A percentile compares a stretch with the other conserved stretches of the same genome.
phyloP scores from a whole-genome alignment of 2,113 vertebrate genomes.

The Phalacrocorax carbo region DNA sequence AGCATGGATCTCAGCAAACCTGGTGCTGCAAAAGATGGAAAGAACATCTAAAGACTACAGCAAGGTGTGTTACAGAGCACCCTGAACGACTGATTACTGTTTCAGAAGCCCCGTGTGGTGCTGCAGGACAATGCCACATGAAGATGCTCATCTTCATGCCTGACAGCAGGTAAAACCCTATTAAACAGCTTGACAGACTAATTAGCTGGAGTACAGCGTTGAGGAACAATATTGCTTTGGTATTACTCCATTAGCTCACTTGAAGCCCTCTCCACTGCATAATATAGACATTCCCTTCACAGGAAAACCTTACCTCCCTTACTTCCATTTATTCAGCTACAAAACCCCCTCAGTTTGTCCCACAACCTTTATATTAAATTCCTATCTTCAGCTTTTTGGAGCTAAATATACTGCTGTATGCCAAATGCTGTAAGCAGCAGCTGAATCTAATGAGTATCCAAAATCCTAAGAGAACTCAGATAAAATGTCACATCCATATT shows the following conservation, averaged over 20 bases:
- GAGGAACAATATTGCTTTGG: background rate
- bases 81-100: background rate
- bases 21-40: background rate
- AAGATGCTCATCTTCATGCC: background rate
- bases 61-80: background rate
- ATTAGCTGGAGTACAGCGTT: background rate
- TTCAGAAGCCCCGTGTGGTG: background rate
- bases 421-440: background rate
- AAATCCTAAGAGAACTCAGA: background rate
- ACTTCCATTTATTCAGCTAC: background rate
- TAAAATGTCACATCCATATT: background rate
- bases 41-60: background rate
- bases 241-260: background rate
- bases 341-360: background rate
- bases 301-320: background rate
- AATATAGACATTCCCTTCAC: background rate
- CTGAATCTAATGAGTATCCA: background rate
- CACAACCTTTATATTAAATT: background rate
- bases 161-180: background rate
- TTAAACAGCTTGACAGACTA: background rate
- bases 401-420: background rate
- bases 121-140: background rate
- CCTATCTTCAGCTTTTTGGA: background rate
- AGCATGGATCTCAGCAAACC: background rate
- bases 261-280: background rate